These are phyloP conservation scores for Drosophila kuntzei DNA, from an alignment of 2,888 invertebrate species.

Conservation along the genomic window DNA sequence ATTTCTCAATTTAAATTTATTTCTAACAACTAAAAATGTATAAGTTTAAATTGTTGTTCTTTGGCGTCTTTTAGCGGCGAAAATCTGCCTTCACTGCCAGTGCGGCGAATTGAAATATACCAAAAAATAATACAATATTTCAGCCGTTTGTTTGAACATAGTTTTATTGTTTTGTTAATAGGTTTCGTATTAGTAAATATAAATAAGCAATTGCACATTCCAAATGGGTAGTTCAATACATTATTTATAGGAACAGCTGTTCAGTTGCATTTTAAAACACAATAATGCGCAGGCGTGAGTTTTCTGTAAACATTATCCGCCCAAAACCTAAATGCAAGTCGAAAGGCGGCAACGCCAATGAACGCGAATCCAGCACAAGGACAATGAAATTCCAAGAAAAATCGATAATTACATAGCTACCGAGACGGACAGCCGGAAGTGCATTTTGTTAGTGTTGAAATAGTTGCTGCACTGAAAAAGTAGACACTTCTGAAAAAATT, in stretches of 20 bases:
- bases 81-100: neutral
- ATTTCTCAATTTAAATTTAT: neutral
- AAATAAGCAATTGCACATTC: neutral
- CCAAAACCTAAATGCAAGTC: constrained; percentile 58
- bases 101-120: constrained; percentile 23
- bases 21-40: neutral
- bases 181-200: neutral
- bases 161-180: neutral
- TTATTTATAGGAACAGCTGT: constrained; percentile 30
- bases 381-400: constrained; percentile 75
- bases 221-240: neutral
- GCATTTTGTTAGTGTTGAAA: constrained; percentile 57
- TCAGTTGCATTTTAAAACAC: constrained; percentile 51
- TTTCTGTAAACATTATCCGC: constrained; percentile 65
- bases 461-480: constrained; percentile 32
- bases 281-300: constrained; percentile 57
- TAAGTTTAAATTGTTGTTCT: neutral
- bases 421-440: constrained; percentile 64
- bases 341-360: constrained; percentile 59
- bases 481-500: neutral
- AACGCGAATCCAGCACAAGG: constrained; percentile 82
- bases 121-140: too few relatives aligned
- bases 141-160: neutral
- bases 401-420: constrained; percentile 79
- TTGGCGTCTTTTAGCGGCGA: neutral